Conservation (phyloP, 1,140 invertebrate species). For the Drosophila guanche region DNA sequence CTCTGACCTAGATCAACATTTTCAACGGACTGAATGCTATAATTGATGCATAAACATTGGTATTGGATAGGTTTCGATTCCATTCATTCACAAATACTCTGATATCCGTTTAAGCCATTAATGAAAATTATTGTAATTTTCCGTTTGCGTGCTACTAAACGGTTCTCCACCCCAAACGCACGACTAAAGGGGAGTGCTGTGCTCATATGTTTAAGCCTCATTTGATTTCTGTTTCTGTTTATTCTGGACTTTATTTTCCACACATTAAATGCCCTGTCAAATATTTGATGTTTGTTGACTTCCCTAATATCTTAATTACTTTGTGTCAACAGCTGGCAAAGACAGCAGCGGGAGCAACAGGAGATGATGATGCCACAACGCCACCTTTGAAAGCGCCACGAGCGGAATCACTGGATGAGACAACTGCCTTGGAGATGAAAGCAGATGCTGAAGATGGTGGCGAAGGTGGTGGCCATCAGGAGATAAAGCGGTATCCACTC, state of each 20-base stretch:
- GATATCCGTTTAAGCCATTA: slow-evolving; percentile 35
- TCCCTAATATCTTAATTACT: slow-evolving; percentile 29
- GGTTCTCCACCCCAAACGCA: background rate
- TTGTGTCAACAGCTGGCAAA: slow-evolving; percentile 35
- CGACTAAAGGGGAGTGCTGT: too few species aligned
- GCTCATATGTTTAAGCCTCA: too few species aligned
- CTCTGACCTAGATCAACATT: slow-evolving; percentile 52
- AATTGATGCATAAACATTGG: slow-evolving; percentile 21
- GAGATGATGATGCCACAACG: slow-evolving; percentile 5
- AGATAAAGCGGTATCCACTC: slow-evolving; percentile 87
- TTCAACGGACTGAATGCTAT: slow-evolving; percentile 11
- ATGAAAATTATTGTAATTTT: slow-evolving; percentile 50
- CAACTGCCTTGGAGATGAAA: slow-evolving; percentile 8
- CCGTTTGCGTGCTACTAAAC: slow-evolving; percentile 34
- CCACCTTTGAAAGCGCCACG: slow-evolving; percentile 18
- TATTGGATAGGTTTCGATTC: background rate
- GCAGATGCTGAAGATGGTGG: slow-evolving; percentile 23
- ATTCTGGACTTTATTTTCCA: slow-evolving; percentile 30
- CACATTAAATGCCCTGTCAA: slow-evolving; percentile 15
- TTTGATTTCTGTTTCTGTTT: background rate
- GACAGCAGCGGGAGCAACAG: slow-evolving; percentile 8
- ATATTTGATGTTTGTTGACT: slow-evolving; percentile 39
- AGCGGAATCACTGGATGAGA: slow-evolving; percentile 33
- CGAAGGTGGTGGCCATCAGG: slow-evolving; percentile 37
- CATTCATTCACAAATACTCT: slow-evolving; percentile 14